Percentiles rank a stretch among this genome's conserved stretches.
Conservation (phyloP, 2,888 invertebrate genomes). For the Tenthredo distinguenda region DNA sequence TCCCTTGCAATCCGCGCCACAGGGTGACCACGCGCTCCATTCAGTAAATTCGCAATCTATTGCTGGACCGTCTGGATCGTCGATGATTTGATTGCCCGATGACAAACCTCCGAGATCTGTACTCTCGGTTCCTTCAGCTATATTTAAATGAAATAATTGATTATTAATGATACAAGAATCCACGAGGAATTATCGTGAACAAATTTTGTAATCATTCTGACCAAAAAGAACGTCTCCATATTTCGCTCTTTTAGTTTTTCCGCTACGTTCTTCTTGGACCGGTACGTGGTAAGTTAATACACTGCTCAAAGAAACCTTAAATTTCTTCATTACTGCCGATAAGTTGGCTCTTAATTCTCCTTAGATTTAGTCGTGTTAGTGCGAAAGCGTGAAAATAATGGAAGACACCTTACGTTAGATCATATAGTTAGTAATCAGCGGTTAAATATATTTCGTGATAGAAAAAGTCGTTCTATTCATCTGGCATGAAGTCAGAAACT, state of each 20-base stretch:
- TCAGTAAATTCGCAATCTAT: conserved; percentile 86
- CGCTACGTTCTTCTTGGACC: conserved; percentile 68
- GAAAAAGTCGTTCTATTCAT: background rate
- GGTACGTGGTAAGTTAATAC: conserved; percentile 75
- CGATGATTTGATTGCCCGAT: conserved; percentile 69
- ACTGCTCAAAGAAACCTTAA: conserved; percentile 75
- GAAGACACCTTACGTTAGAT: background rate
- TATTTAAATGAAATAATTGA: background rate
- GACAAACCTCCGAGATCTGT: conserved; percentile 62
- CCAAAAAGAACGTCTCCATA: conserved; percentile 66
- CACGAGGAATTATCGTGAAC: background rate
- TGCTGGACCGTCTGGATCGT: conserved; percentile 64
- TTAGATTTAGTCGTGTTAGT: conserved; percentile 54
- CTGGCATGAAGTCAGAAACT: conserved; percentile 57
- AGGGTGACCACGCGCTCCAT: conserved; percentile 92
- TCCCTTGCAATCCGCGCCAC: conserved; percentile 86
- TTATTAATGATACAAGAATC: background rate
- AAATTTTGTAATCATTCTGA: background rate
- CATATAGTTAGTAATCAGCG: background rate
- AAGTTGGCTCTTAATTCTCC: conserved; percentile 66
- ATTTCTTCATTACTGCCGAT: conserved; percentile 69
- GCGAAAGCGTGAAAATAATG: conserved; percentile 19
- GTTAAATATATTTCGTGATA: background rate
- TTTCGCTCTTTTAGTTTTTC: conserved; percentile 72
- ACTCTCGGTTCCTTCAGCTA: conserved; percentile 8